Evolutionary conservation across 2,888 invertebrate genomes (phyloP).

Genomic region (Agrotis puta): DNA sequence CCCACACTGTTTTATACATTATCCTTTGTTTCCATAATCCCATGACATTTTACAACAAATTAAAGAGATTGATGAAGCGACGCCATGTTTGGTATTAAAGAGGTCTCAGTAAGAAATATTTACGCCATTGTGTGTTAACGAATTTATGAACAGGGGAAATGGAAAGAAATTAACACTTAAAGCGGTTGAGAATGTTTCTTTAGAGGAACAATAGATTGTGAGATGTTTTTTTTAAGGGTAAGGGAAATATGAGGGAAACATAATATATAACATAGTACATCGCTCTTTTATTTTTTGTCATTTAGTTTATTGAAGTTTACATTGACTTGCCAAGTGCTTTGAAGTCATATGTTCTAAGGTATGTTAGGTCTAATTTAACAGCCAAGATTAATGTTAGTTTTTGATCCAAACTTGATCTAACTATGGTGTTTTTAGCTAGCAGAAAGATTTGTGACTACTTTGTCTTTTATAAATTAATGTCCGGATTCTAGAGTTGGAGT

Average conservation of each 20-base stretch:
- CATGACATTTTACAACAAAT: constrained; percentile 58
- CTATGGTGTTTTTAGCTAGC: too few species aligned
- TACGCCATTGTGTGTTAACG: constrained; percentile 51
- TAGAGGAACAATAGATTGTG: constrained; percentile 3
- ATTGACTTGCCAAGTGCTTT: not conserved
- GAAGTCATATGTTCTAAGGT: not conserved
- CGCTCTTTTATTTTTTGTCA: not conserved
- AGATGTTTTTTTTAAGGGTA: not conserved
- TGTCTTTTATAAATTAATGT: too few species aligned
- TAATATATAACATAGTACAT: not conserved
- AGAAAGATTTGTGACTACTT: too few species aligned
- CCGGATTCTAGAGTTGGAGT: too few species aligned
- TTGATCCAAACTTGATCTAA: too few species aligned
- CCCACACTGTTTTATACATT: constrained; percentile 38
- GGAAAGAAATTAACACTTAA: constrained; percentile 47
- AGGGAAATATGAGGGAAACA: not conserved
- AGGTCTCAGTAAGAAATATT: constrained; percentile 24
- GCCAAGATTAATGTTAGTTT: too few species aligned
- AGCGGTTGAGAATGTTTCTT: constrained; percentile 50
- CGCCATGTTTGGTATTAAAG: constrained; percentile 31
- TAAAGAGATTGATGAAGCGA: constrained; percentile 39
- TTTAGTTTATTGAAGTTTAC: not conserved
- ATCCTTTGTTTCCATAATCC: constrained; percentile 48
- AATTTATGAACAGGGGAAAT: constrained; percentile 41
- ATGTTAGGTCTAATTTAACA: too few species aligned